Base-by-base conservation (phyloP, 2,888 invertebrate species). In the Gasteruption jaculator region DNA sequence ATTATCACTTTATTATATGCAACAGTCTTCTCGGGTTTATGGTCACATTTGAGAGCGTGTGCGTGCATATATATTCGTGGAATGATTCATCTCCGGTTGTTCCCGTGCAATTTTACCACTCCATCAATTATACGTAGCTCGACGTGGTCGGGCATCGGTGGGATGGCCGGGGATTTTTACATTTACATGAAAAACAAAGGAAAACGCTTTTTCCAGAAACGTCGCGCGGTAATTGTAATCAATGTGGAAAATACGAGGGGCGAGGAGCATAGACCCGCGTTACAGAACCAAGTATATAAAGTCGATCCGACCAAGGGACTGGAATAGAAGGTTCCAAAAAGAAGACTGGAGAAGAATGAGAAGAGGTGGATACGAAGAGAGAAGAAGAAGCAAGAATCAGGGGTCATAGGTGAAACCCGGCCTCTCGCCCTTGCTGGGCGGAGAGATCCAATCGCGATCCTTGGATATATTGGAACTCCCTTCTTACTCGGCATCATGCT, bases 361-460 rank as follows among this genome's bases (percentile, higher is more conserved):
- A 41, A 38, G 45, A 48, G 45, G 40, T 37, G 37, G 42, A 40
- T 27, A 35, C 33, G 32, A 41, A 35, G 46, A 49, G 24, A 43
- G 50, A 45, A 37, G 49, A 50, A 43, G 41, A 53, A 46, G n/a
- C n/a, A n/a, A n/a, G 50, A 50, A 48, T 45, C 45, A 49, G 50
- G 56, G 63, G 65, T 68, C 64, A 66, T 61, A 68, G 68, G 68
- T 68, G 63, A 66, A 56, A 60, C 59, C 63, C 63, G 54, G 63
- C 64, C 64, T 66, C 63, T 63, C 61, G 56, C 61, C 59, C 63
- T 58, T 52, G 57, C 60, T 57, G 57, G 61, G 53, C 61, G 53
- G 58, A 49, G 55, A 58, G 66, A 65, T 65, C 63, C 65, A 65
- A 67, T 66, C 66, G 63, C 40, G 50, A 45, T 48, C 53, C 56